Evolutionary conservation across 2,113 vertebrate genomes (phyloP).

Genomic region (Dolichallabes microphthalmus): DNA sequence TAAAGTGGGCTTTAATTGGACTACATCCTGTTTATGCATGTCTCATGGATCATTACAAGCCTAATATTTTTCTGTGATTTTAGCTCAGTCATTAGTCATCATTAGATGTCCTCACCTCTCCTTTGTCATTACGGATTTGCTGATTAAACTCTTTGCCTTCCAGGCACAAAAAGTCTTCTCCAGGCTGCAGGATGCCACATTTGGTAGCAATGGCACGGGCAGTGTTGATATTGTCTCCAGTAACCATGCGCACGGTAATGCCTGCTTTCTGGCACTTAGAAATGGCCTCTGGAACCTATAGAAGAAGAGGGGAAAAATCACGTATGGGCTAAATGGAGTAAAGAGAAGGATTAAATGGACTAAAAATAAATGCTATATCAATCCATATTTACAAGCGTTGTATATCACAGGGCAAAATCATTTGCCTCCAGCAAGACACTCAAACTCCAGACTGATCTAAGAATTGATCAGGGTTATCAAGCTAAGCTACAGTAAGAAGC

Average conservation of each 20-base stretch:
- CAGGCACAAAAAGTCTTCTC: conserved; percentile 90
- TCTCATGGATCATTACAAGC: neutral
- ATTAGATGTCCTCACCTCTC: conserved; percentile 77
- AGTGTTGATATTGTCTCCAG: conserved; percentile 96
- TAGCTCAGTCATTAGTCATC: neutral
- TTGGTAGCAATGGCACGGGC: conserved; percentile 94
- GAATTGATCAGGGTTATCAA: conserved; percentile 3
- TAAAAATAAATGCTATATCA: conserved; percentile 8
- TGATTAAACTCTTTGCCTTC: conserved; percentile 97
- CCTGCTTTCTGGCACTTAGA: conserved; percentile 88
- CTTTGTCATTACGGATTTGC: conserved; percentile 93
- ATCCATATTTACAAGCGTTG: neutral
- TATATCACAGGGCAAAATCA: conserved; percentile 14
- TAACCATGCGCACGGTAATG: conserved; percentile 97
- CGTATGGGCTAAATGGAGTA: neutral
- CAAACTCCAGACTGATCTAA: neutral
- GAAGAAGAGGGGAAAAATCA: neutral
- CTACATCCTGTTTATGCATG: neutral
- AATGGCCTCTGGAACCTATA: conserved; percentile 90
- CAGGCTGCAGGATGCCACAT: conserved; percentile 88
- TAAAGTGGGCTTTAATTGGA: neutral
- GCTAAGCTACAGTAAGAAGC: conserved; percentile 6
- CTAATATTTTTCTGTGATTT: neutral
- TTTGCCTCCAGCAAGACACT: neutral
- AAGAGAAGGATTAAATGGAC: neutral